Base-by-base conservation (phyloP, 1,140 invertebrate species). In the Conus ventricosus region DNA sequence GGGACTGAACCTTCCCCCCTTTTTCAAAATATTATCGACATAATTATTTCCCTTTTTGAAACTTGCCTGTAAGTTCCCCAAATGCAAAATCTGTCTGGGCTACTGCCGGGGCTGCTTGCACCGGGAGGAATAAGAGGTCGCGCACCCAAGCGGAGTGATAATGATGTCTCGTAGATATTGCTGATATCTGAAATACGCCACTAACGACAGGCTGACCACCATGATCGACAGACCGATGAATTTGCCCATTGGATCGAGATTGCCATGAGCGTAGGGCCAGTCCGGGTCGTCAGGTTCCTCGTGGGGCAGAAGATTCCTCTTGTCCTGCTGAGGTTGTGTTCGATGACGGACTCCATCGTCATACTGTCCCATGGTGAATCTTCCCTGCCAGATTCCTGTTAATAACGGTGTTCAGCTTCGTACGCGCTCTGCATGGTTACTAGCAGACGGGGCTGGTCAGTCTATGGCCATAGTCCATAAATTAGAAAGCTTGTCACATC, bases 151-250 rank as follows among this genome's bases (percentile, higher is more conserved):
- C 0, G 98, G 98, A 5, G 98, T 98, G 93, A 98, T 98, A 0
- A 99, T 97, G 89, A 97, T 96, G 1, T 98, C 98, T 95, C 98
- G 97, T 71, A 98, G 95, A 93, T 98, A 98, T 17, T 98, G 97
- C 91, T 97, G 95, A 91, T 97, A 98, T 75, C 97, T 97, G 90
- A 97, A 97, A 94, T 97, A 97, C 6, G 96, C 96, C 25, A 97
- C 97, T 86, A 97, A 95, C 4, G 25, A 27, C 39, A 85, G 51
- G 7, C 20, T 76, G n/a, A 88, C 39, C n/a, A 90, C 55, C 8
- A 90, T 51, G 5, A 90, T 71, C 84, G 75, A 54, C 27, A 89
- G 67, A 53, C 87, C 91, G 55, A 87, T 54, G 15, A 88, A 17
- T 84, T 90, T 91, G 17, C 86, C 80, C 53, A 78, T 54, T 6